A percentile compares a stretch with the other conserved stretches of the same genome.
Evolutionary conservation across 30 jellyfish, hydroid and myxozoan species (phyloP).

Genomic region (Hydractinia symbiolongicarpus): DNA sequence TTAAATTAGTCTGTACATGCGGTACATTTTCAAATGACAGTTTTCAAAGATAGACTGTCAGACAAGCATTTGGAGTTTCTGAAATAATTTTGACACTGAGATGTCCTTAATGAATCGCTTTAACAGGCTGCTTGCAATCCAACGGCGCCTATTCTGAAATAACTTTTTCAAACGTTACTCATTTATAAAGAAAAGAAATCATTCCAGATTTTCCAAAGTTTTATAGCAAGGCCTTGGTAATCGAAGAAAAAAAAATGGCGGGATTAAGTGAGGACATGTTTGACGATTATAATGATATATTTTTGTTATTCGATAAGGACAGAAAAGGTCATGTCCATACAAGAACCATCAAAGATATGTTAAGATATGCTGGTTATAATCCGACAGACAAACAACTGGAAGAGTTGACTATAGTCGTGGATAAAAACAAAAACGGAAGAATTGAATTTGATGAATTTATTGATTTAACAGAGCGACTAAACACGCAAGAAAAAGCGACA

Average conservation of each 20-base stretch:
- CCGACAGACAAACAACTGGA: slow-evolving; percentile 34
- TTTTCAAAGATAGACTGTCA: too few species aligned
- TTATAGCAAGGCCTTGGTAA: too few species aligned
- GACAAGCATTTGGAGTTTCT: too few species aligned
- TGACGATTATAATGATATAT: neutral
- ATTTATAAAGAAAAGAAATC: too few species aligned
- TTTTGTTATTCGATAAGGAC: neutral
- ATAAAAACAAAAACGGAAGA: slow-evolving; percentile 28
- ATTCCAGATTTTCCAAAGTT: too few species aligned
- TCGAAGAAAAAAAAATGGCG: neutral
- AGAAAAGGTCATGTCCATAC: neutral
- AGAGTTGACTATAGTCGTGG: slow-evolving; percentile 22
- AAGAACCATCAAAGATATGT: neutral
- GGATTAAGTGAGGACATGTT: slow-evolving; percentile 1
- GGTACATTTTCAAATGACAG: too few species aligned
- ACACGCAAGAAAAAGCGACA: slow-evolving; percentile 15
- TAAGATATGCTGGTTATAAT: slow-evolving; percentile 25
- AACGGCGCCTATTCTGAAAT: too few species aligned
- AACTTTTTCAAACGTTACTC: too few species aligned
- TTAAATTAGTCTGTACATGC: too few species aligned
- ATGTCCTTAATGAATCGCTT: too few species aligned
- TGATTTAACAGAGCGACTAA: slow-evolving; percentile 15
- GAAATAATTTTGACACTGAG: too few species aligned
- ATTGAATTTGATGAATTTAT: slow-evolving; percentile 31
- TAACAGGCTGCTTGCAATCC: too few species aligned